phyloP scores from a whole-genome alignment of 2,797 vertebrate species.

The Danionella dracula region DNA sequence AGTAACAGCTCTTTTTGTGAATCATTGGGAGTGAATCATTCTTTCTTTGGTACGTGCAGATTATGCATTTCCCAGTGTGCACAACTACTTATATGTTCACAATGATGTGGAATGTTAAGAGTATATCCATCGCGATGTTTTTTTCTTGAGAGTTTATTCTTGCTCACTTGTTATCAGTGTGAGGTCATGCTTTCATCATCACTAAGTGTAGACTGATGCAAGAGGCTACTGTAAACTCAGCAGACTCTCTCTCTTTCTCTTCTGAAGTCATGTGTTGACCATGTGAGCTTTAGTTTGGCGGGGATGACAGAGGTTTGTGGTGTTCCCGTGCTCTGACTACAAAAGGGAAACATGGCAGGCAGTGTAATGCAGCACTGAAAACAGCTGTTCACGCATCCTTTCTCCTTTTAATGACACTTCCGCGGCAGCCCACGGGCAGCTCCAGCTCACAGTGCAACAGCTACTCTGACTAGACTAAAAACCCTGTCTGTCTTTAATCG shows the following conservation, averaged over 20 bases:
- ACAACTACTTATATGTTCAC: no score
- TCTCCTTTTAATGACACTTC: constrained; percentile 70
- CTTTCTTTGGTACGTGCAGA: no score
- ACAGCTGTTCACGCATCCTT: constrained; percentile 73
- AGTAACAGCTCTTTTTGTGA: no score
- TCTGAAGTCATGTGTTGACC: constrained; percentile 55
- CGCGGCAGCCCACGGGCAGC: constrained; percentile 60
- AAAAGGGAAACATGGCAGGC: constrained; percentile 60
- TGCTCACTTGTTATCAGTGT: neutral
- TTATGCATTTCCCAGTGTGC: no score
- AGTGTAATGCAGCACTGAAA: constrained; percentile 61
- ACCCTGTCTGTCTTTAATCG: constrained; percentile 67
- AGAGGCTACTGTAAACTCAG: constrained; percentile 9
- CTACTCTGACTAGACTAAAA: constrained; percentile 64
- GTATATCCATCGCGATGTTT: no score
- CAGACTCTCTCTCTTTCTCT: neutral
- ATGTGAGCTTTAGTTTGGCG: constrained; percentile 56
- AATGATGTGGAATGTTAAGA: no score
- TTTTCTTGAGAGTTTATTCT: neutral
- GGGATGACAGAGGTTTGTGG: constrained; percentile 51
- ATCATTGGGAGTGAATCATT: no score
- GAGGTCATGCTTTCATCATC: neutral
- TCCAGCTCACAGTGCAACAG: constrained; percentile 60
- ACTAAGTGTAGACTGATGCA: neutral
- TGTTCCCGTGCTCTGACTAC: constrained; percentile 50